Evolutionary conservation across 1,140 invertebrate species (phyloP).

Genomic region (Euura saliciscinereae): DNA sequence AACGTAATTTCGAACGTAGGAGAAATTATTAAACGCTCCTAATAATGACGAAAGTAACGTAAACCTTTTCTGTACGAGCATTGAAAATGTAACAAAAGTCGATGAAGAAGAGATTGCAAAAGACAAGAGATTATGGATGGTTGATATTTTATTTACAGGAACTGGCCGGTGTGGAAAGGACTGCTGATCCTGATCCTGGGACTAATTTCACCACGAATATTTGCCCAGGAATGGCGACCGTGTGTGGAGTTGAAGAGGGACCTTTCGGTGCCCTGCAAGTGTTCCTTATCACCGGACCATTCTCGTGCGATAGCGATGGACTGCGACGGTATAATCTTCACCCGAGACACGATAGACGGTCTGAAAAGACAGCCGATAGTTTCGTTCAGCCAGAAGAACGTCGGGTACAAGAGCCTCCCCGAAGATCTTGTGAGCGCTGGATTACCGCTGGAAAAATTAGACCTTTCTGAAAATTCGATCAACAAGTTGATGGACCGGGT

Average conservation of each 20-base stretch:
- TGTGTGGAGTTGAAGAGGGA: conserved; percentile 71
- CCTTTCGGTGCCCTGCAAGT: conserved; percentile 68
- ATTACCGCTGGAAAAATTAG: conserved; percentile 73
- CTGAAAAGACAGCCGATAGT: conserved; percentile 78
- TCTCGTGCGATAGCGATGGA: conserved; percentile 67
- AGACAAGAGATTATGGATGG: no score
- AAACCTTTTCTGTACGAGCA: no score
- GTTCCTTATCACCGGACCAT: conserved; percentile 42
- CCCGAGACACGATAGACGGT: conserved; percentile 73
- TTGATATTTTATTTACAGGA: neutral
- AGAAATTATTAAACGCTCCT: no score
- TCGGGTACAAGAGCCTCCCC: conserved; percentile 80
- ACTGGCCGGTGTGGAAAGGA: neutral
- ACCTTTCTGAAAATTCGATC: conserved; percentile 83
- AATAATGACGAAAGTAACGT: no score
- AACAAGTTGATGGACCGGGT: conserved; percentile 79
- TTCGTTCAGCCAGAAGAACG: conserved; percentile 75
- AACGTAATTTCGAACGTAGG: no score
- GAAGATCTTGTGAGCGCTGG: conserved; percentile 56
- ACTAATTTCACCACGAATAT: neutral
- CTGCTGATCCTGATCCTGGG: neutral
- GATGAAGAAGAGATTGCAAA: no score
- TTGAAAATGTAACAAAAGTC: no score
- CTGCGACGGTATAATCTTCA: conserved; percentile 84
- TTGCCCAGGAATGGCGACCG: conserved; percentile 58